Evolutionary conservation across 2,113 vertebrate genomes (phyloP), one percentile per base, ranked within the genome.

Genomic region (Gymnarchus niloticus): DNA sequence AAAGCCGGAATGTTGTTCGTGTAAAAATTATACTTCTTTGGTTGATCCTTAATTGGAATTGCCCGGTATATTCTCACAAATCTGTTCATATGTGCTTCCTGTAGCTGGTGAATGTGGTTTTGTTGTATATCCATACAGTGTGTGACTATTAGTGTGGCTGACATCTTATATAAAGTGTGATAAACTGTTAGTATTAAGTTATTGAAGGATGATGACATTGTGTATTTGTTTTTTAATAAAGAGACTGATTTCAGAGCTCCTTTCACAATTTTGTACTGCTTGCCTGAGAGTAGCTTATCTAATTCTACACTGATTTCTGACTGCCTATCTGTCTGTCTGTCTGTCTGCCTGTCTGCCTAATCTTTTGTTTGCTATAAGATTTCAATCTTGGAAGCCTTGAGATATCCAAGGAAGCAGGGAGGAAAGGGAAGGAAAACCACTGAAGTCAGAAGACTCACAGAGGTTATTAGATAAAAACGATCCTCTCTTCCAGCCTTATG

Each of bases 201-300:
- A 65, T 69, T 49, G 21, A 77, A 76, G 21, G 25, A 76, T n/a
- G 51, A 19, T 85, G 84, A 85, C 49, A 48, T 54, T 49, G 51
- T n/a, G 28, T 61, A 23, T 61, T 59, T 59, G 23, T 12, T 85
- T 56, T 44, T 76, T 10, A 77, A 77, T 52, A 85, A 76, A 77
- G 14, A 56, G 0, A 3, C 49, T 77, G 21, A 1, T 23, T 54
- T 17, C 65, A 77, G 65, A 76, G 8, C 25, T 23, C 3, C 12
- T 77, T 41, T 46, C 23, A 48, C 23, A 48, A 3, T 48, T 78
- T 33, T 83, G 44, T 51, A 21, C 28, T 57, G 76, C 28, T 54
- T 48, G 49, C 23, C 80, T 28, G 57, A 61, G 23, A 6, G 10
- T 28, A 2, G 57, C 57, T 59, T 59, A 59, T n/a, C n/a, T n/a